These are phyloP conservation scores for Tenualosa ilisha DNA, from an alignment of 2,797 vertebrate species.

Conservation along the genomic window DNA sequence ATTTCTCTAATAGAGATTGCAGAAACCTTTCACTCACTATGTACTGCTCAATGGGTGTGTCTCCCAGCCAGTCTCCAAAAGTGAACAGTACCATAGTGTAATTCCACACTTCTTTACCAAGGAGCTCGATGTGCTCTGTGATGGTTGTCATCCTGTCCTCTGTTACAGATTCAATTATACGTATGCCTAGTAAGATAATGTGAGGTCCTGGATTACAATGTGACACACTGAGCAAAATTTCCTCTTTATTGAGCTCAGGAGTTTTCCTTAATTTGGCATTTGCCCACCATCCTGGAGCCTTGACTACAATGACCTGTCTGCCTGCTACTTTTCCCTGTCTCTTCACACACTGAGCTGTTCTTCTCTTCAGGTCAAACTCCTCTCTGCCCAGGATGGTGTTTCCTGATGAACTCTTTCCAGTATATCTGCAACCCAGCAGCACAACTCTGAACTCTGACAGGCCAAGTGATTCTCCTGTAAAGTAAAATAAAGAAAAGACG, in stretches of 20 bases:
- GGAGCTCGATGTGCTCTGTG: not conserved
- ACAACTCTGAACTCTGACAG: too few species aligned
- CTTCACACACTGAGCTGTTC: not conserved
- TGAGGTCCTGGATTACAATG: not conserved
- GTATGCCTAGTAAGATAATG: not conserved
- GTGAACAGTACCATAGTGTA: not conserved
- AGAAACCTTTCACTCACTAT: not conserved
- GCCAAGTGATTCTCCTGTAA: too few species aligned
- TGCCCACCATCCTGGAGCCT: not conserved
- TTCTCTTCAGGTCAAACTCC: too few species aligned
- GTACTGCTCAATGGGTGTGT: not conserved
- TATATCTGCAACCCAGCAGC: too few species aligned
- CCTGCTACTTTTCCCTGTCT: conserved; percentile 16
- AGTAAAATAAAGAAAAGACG: too few species aligned
- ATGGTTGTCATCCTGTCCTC: not conserved
- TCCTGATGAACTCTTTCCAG: too few species aligned
- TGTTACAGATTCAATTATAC: not conserved
- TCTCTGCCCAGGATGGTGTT: not conserved
- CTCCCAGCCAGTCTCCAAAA: not conserved
- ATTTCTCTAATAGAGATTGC: too few species aligned
- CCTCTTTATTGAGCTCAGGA: not conserved
- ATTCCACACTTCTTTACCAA: not conserved
- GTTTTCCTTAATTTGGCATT: not conserved
- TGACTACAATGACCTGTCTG: not conserved
- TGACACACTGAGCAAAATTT: not conserved